Evolutionary conservation across 1,140 invertebrate species (phyloP).

Genomic region (Harlomillsia oculata): DNA sequence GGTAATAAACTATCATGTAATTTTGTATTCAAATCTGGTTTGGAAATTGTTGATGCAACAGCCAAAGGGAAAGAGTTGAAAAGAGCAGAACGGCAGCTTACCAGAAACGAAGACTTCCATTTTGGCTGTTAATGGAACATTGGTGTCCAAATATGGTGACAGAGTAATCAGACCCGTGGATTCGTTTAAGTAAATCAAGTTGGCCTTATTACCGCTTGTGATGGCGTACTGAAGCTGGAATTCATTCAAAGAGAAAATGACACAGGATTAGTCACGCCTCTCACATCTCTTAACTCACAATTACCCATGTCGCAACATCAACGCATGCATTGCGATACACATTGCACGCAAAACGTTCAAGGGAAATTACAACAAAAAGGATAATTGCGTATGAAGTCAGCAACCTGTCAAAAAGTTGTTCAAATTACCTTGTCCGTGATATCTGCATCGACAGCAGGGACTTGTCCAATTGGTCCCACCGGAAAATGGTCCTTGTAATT

Average conservation of each 20-base stretch:
- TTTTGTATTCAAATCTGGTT: too few relatives aligned
- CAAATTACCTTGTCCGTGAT: slow-evolving; percentile 51
- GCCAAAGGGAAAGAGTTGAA: too few relatives aligned
- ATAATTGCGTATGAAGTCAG: neutral
- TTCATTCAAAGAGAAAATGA: neutral
- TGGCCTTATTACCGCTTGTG: slow-evolving; percentile 84
- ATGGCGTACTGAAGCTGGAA: slow-evolving; percentile 60
- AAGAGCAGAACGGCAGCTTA: slow-evolving; percentile 36
- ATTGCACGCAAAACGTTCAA: neutral
- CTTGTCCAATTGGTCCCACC: slow-evolving; percentile 70
- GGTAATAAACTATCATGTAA: too few relatives aligned
- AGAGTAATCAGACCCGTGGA: slow-evolving; percentile 74
- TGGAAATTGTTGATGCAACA: too few relatives aligned
- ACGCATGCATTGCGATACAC: too few relatives aligned
- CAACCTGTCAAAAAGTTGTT: neutral
- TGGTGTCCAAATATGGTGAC: slow-evolving; percentile 87
- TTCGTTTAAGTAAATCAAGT: slow-evolving; percentile 72
- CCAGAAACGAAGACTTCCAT: slow-evolving; percentile 89
- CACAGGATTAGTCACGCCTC: neutral
- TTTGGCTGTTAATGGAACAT: slow-evolving; percentile 83
- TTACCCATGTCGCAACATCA: too few relatives aligned
- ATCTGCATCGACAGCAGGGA: slow-evolving; percentile 90
- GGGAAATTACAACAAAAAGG: neutral
- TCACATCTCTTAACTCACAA: too few relatives aligned
- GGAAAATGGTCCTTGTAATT: slow-evolving; percentile 93